These are phyloP conservation scores for Hypothenemus hampei DNA, from an alignment of 1,140 invertebrate species.

Conservation along the genomic window DNA sequence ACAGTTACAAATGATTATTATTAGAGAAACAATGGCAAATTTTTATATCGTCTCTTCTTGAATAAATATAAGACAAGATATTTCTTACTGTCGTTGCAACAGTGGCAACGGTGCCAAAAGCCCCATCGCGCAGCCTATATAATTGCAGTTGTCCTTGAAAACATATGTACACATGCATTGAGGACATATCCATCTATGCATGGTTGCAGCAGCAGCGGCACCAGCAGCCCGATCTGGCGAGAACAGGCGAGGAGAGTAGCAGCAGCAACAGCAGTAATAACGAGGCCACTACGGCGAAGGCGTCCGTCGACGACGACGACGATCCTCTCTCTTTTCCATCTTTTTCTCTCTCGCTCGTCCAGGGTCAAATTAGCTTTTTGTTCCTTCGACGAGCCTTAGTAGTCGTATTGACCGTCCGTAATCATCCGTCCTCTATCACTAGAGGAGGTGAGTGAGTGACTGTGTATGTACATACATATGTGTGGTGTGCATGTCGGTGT, in stretches of 20 bases:
- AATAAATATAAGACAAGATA: too few relatives aligned
- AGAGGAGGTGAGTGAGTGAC: too few relatives aligned
- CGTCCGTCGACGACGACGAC: slow-evolving; percentile 11
- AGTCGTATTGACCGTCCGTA: neutral
- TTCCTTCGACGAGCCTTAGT: neutral
- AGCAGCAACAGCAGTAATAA: neutral
- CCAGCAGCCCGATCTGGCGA: slow-evolving; percentile 5
- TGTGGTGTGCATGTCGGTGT: too few relatives aligned
- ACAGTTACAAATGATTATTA: too few relatives aligned
- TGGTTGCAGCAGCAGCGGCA: slow-evolving; percentile 26
- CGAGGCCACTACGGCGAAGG: slow-evolving; percentile 17
- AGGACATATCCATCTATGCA: slow-evolving; percentile 34
- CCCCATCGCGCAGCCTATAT: slow-evolving; percentile 32
- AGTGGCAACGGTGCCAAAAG: slow-evolving; percentile 6
- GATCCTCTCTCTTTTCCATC: too few relatives aligned
- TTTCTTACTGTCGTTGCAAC: neutral
- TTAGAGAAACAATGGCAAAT: too few relatives aligned
- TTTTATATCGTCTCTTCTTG: too few relatives aligned
- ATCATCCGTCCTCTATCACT: too few relatives aligned
- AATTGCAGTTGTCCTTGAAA: slow-evolving; percentile 37
- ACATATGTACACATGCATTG: slow-evolving; percentile 36
- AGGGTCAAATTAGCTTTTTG: slow-evolving; percentile 10
- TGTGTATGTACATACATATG: too few relatives aligned
- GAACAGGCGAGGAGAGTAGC: too few relatives aligned
- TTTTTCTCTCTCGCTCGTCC: neutral